Evolutionary conservation across 2,888 invertebrate genomes (phyloP), one percentile per base, ranked within the genome.

Genomic region (Synanthedon formicaeformis): DNA sequence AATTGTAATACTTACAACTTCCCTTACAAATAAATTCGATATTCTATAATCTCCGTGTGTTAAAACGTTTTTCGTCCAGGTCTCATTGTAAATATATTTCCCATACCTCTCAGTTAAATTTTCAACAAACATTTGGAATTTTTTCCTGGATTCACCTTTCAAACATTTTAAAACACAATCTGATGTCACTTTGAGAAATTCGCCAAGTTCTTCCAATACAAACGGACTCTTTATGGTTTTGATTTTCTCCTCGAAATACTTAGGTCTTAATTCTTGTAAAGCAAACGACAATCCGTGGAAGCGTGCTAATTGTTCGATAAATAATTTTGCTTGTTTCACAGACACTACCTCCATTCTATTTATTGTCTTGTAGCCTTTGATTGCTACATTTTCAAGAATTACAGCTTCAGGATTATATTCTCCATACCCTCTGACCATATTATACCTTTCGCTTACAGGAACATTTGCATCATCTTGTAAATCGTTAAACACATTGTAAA

Each of bases 11-110:
- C 76, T 71, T 64, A 82, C 81, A 16, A 48, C 52, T 58, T 72
- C 64, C 59, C 71, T 78, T 10, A 60, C 51, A 61, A 83, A 56
- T 16, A 81, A 64, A 60, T 83, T 82, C 52, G 70, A 75, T n/a
- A 69, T 63, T 55, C 71, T 73, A 53, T 68, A 83, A 60, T 82
- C 81, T 1, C 81, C 81, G 56, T 82, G 81, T 49, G 74, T 71
- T 4, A 81, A 52, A 52, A 71, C 73, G n/a, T 62, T 55, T n/a
- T 61, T 41, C 6, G 12, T 45, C 2, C 55, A 55, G 4, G 58
- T 54, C 0, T 58, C 56, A 6, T 56, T 50, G 13, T 65, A 60
- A 5, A 64, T 53, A 54, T 66, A 69, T 50, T 60, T 57, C 2
- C 54, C 52, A 56, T 60, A 65, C 52, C 61, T 71, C 3, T 64